These are phyloP conservation scores for Lochmaea capreae DNA, from an alignment of 2,888 invertebrate genomes.

Conservation along the genomic window DNA sequence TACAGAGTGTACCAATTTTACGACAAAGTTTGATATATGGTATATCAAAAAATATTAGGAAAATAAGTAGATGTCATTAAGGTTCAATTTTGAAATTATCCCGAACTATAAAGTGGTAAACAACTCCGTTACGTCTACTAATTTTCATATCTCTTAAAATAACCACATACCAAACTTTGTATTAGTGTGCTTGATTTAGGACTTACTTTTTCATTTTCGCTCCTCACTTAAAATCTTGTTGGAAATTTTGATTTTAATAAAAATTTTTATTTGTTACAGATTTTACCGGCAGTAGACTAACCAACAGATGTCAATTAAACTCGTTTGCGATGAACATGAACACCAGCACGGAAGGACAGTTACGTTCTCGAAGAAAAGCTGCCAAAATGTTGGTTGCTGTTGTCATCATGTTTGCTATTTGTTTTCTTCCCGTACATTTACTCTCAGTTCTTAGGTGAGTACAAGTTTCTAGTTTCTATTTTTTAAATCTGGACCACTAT, in stretches of 20 bases:
- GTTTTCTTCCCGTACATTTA: conserved; percentile 91
- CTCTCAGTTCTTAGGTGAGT: conserved; percentile 81
- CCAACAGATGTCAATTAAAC: conserved; percentile 56
- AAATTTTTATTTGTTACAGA: neutral
- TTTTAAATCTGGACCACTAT: neutral
- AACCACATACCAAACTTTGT: too few relatives aligned
- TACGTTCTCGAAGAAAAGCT: conserved; percentile 79
- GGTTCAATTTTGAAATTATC: too few relatives aligned
- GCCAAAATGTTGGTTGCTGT: conserved; percentile 95
- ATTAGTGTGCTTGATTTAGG: too few relatives aligned
- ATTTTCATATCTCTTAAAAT: too few relatives aligned
- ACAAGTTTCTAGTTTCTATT: neutral
- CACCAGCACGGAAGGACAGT: conserved; percentile 80
- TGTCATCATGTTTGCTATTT: conserved; percentile 90
- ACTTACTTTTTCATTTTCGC: too few relatives aligned
- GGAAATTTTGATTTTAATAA: neutral
- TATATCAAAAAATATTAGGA: too few relatives aligned
- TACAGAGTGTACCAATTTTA: too few relatives aligned
- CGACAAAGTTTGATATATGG: too few relatives aligned
- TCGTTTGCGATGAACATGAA: conserved; percentile 74
- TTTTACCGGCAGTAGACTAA: conserved; percentile 28
- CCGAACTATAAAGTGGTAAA: too few relatives aligned
- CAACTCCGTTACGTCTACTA: too few relatives aligned
- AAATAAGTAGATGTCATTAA: too few relatives aligned
- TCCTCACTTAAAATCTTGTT: too few relatives aligned